Evolutionary conservation across 2,888 invertebrate species (phyloP).

Genomic region (Spilosoma lubricipeda): DNA sequence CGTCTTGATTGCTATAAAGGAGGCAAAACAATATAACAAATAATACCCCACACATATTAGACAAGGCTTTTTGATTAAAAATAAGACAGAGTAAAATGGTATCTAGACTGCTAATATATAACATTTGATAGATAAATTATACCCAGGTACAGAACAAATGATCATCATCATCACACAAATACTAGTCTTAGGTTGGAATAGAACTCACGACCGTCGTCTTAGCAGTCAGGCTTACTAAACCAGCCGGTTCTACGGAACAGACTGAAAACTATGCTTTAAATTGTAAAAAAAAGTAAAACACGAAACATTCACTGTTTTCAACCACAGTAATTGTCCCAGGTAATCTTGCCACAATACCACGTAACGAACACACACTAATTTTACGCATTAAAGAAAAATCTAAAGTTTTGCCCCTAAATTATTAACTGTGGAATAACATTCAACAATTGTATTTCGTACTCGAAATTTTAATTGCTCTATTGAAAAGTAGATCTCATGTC

Average conservation of each 20-base stretch:
- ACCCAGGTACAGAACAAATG: no score
- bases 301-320: background rate
- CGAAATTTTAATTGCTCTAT: constrained; percentile 42
- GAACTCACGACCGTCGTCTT: no score
- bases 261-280: background rate
- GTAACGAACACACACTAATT: constrained; percentile 18
- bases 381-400: constrained; percentile 21
- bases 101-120: no score
- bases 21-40: no score
- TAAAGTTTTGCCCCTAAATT: constrained; percentile 17
- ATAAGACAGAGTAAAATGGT: no score
- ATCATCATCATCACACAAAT: no score
- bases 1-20: no score
- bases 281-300: background rate
- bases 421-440: constrained; percentile 33
- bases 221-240: no score
- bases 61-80: no score
- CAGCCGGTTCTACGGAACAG: background rate
- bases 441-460: constrained; percentile 23
- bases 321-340: background rate
- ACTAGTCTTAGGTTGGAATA: no score
- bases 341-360: background rate
- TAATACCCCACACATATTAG: no score
- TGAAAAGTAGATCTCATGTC: constrained; percentile 47
- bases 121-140: no score